Conservation (phyloP, 1,140 invertebrate species). For the Temnothorax longispinosus region DNA sequence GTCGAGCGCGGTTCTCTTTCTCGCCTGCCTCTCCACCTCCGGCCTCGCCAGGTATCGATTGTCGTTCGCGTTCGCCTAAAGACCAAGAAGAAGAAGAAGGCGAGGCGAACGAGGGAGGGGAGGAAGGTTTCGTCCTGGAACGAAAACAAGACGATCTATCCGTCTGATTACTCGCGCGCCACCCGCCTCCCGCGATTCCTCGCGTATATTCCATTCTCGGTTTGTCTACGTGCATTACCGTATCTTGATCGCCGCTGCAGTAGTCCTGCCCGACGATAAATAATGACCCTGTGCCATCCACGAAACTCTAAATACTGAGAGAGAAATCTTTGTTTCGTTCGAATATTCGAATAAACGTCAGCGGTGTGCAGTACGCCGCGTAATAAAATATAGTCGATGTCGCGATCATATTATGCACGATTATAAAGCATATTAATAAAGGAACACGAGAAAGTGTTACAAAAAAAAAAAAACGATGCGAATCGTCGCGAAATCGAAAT, state of each 20-base stretch:
- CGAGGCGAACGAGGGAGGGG: neutral
- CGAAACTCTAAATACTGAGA: conserved; percentile 19
- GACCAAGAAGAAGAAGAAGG: conserved; percentile 66
- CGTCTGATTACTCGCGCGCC: conserved; percentile 67
- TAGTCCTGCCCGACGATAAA: conserved; percentile 35
- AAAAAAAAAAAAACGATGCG: neutral
- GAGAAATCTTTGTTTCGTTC: conserved; percentile 36
- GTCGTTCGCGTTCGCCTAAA: conserved; percentile 74
- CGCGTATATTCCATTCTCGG: conserved; percentile 48
- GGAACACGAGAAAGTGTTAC: neutral
- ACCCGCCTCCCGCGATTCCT: conserved; percentile 14
- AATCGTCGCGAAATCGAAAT: conserved; percentile 4
- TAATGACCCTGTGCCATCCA: conserved; percentile 13
- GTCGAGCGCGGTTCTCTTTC: conserved; percentile 60
- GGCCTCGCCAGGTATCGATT: conserved; percentile 81
- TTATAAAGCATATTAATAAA: conserved; percentile 22
- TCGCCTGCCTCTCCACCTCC: conserved; percentile 60
- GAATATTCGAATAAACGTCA: neutral
- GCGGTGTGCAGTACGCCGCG: neutral
- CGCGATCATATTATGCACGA: neutral
- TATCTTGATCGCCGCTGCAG: conserved; percentile 39
- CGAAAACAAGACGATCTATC: conserved; percentile 71
- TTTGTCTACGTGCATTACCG: conserved; percentile 52
- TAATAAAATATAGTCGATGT: conserved; percentile 6
- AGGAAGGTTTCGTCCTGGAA: conserved; percentile 53